These are phyloP conservation scores for Choreutis nemorana DNA, from an alignment of 2,888 invertebrate genomes.

Conservation along the genomic window DNA sequence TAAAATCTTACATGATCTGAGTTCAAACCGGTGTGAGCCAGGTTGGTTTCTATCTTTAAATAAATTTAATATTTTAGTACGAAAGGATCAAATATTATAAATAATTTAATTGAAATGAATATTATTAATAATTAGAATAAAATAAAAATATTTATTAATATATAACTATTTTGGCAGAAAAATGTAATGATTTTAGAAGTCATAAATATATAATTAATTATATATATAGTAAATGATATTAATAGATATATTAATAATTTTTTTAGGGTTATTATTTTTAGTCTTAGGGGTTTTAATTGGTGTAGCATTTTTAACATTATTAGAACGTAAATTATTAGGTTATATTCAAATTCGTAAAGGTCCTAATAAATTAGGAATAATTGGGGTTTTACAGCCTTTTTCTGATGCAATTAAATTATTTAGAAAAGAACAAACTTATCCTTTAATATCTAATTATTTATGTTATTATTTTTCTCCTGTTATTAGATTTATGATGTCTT, in stretches of 20 bases:
- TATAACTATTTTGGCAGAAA: constrained; percentile 71
- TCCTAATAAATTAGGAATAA: constrained; percentile 73
- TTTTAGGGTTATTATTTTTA: constrained; percentile 56
- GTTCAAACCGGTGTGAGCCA: constrained; percentile 87
- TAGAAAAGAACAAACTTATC: constrained; percentile 69
- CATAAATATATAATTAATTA: constrained; percentile 62
- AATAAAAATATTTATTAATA: constrained; percentile 9
- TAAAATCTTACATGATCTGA: constrained; percentile 88
- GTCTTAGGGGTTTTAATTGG: constrained; percentile 69
- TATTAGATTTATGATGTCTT: constrained; percentile 65
- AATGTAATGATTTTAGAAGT: constrained; percentile 77
- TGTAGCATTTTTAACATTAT: constrained; percentile 75
- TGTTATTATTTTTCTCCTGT: constrained; percentile 69
- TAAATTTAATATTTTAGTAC: constrained; percentile 72
- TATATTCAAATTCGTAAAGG: constrained; percentile 79
- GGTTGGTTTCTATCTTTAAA: constrained; percentile 85
- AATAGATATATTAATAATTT: constrained; percentile 43
- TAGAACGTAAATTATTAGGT: constrained; percentile 75
- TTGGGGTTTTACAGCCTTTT: constrained; percentile 74
- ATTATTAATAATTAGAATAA: constrained; percentile 27
- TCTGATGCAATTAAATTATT: constrained; percentile 78
- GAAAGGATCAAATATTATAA: constrained; percentile 76
- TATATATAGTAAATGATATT: constrained; percentile 65
- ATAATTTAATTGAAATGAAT: constrained; percentile 46
- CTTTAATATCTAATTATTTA: constrained; percentile 66